Evolutionary conservation across 1,140 invertebrate genomes (phyloP).

Genomic region (Drosophila asahinai): DNA sequence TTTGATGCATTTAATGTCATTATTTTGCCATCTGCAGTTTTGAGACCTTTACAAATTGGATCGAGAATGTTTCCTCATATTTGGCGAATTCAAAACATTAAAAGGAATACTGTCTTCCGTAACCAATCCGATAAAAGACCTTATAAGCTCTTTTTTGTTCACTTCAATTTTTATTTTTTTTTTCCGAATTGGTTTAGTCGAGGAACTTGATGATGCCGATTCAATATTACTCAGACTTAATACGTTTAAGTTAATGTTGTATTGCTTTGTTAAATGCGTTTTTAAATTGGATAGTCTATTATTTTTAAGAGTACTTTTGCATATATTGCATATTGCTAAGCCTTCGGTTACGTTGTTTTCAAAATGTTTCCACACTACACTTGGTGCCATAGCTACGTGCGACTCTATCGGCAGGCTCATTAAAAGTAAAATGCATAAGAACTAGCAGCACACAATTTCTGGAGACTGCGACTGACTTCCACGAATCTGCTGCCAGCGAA

Average conservation of each 20-base stretch:
- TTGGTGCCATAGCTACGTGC: background rate
- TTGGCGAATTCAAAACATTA: background rate
- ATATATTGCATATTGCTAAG: background rate
- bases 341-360: background rate
- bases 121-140: no score
- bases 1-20: background rate
- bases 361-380: background rate
- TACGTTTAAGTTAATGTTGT: conserved; percentile 5
- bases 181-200: conserved; percentile 3
- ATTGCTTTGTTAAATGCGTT: conserved; percentile 1
- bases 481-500: no score
- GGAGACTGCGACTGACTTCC: no score
- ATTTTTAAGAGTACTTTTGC: background rate
- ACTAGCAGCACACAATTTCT: no score
- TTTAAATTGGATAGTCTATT: conserved; percentile 8
- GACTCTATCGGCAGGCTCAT: background rate
- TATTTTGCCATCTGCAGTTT: background rate
- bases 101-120: background rate
- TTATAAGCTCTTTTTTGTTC: no score
- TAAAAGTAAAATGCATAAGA: no score
- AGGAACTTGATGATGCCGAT: background rate
- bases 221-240: background rate
- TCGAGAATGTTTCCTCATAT: background rate
- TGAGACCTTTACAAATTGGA: background rate
- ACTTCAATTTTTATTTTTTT: no score